Base-by-base conservation (phyloP, 2,888 invertebrate genomes). In the Ormyrus thymus region DNA sequence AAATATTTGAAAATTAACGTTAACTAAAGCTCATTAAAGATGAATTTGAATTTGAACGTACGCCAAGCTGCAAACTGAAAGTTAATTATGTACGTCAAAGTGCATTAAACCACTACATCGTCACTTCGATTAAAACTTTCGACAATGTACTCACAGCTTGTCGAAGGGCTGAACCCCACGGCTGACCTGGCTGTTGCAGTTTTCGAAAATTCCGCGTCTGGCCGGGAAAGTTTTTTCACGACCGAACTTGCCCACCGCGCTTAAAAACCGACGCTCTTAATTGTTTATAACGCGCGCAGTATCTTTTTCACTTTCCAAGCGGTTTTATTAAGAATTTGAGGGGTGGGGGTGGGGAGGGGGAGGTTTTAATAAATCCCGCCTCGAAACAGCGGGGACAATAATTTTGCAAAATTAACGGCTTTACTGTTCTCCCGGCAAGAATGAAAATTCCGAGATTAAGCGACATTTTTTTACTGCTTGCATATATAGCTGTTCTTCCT, bases 61-160 rank as follows among this genome's bases (percentile, higher is more conserved):
- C 56, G n/a, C 7, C 55, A n/a, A 10, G 15, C 48, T 48, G 8
- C 15, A 13, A 55, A 58, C 48, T 45, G 13, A 43, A 71, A 71
- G 53, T 71, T 71, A 61, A 71, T 71, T 71, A 72, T 53, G 15
- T 62, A 72, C 62, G 55, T 72, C 55, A 53, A 55, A 62, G 72
- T 62, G 62, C 55, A 72, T 72, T 45, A 51, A 55, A 53, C 15
- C 62, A 15, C 55, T 62, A 62, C 15, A 72, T 10, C 15, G 62
- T 10, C 53, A 45, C 53, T 62, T 46, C 62, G 72, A 72, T 62
- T 46, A 55, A 62, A 72, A 72, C 72, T 72, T 72, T 46, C 46
- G 53, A 62, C 55, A 62, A 46, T 46, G 62, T 62, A 62, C 45
- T 13, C 53, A 6, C 62, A 62, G 46, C 62, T 46, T 72, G 29